Percentiles rank a stretch among this genome's conserved stretches.
These are phyloP conservation scores for Drosophila rhopaloa DNA, from an alignment of 1,140 invertebrate genomes.

Conservation along the genomic window DNA sequence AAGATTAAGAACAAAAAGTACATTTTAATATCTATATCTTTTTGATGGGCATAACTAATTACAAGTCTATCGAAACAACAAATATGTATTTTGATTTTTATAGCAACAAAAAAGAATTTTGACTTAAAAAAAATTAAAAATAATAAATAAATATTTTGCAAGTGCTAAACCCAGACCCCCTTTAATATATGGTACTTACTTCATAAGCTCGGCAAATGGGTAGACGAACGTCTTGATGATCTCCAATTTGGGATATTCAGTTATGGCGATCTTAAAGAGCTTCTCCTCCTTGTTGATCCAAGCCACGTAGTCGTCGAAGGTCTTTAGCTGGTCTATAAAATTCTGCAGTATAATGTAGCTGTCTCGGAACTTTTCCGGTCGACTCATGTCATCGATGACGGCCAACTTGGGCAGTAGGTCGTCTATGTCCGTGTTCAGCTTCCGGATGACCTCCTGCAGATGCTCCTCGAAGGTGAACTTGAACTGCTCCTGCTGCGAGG, in stretches of 20 bases:
- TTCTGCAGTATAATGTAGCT: constrained; percentile 90
- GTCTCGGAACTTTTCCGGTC: constrained; percentile 87
- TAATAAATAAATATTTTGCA: not conserved
- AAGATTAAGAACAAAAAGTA: too few species aligned
- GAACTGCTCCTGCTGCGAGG: constrained; percentile 90
- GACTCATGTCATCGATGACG: constrained; percentile 89
- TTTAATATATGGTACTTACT: constrained; percentile 65
- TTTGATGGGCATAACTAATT: too few species aligned
- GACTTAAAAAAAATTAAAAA: too few species aligned
- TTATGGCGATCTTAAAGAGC: constrained; percentile 92
- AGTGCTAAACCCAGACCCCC: too few species aligned
- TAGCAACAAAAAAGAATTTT: too few species aligned
- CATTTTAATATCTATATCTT: too few species aligned
- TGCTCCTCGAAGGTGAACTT: constrained; percentile 93
- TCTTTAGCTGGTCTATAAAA: constrained; percentile 90
- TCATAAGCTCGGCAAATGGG: constrained; percentile 89
- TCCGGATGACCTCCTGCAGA: constrained; percentile 88
- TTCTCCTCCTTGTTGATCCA: constrained; percentile 96
- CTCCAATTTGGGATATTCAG: constrained; percentile 90
- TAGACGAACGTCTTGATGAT: constrained; percentile 89
- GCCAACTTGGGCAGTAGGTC: constrained; percentile 89
- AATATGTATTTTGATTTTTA: too few species aligned
- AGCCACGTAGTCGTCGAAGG: constrained; percentile 89
- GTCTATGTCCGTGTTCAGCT: constrained; percentile 89
- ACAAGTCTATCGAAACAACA: too few species aligned